Evolutionary conservation across 2,113 vertebrate genomes (phyloP).

Genomic region (Amblyopsis rosae): DNA sequence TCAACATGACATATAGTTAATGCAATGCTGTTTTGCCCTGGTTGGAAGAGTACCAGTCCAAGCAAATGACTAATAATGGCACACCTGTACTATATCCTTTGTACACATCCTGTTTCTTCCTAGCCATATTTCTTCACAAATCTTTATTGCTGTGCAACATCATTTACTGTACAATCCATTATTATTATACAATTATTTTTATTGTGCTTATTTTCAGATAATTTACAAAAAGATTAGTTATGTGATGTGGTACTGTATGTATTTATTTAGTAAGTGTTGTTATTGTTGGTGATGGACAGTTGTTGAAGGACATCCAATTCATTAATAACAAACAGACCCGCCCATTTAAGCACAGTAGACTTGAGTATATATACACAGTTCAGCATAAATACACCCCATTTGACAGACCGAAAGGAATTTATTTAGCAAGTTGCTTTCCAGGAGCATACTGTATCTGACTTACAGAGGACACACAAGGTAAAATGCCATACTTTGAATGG

Average conservation of each 20-base stretch:
- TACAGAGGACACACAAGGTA: conserved; percentile 42
- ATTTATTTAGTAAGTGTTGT: background rate
- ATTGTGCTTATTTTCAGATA: background rate
- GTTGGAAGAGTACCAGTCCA: conserved; percentile 32
- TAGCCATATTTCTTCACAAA: conserved; percentile 34
- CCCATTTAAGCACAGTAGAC: conserved; percentile 60
- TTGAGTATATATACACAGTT: conserved; percentile 34
- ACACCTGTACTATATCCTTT: conserved; percentile 55
- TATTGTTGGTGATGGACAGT: background rate
- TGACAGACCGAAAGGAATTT: background rate
- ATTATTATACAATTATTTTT: conserved; percentile 2
- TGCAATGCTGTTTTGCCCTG: background rate
- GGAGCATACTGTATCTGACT: conserved; percentile 13
- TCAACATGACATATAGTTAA: too few species aligned
- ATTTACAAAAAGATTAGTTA: background rate
- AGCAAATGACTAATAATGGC: conserved; percentile 40
- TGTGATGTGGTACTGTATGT: background rate
- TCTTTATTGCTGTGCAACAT: background rate
- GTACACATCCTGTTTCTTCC: conserved; percentile 66
- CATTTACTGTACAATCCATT: background rate
- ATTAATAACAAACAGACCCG: conserved; percentile 54
- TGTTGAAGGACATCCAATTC: conserved; percentile 32
- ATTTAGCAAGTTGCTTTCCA: background rate
- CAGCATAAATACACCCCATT: conserved; percentile 4
- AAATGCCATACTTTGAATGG: background rate